A percentile compares a stretch with the other conserved stretches of the same genome.
phyloP scores from a whole-genome alignment of 2,888 invertebrate genomes.

The Diogma glabrata region DNA sequence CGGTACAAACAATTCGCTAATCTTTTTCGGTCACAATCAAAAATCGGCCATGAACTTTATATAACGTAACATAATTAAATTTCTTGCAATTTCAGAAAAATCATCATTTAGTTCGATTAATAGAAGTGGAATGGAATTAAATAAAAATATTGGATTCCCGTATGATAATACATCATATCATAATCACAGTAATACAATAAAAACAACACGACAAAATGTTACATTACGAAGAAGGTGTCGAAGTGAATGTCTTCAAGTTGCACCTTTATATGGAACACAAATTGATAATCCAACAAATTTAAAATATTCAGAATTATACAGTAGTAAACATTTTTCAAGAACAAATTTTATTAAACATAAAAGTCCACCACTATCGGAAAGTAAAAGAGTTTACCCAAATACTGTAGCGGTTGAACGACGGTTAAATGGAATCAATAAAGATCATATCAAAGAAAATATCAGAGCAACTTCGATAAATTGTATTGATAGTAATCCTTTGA shows the following conservation, averaged over 20 bases:
- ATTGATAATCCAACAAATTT: background rate
- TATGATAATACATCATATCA: conserved; percentile 3
- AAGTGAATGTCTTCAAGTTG: conserved; percentile 10
- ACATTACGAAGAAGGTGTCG: conserved; percentile 11
- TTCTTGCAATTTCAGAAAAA: too few species aligned
- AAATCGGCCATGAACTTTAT: too few species aligned
- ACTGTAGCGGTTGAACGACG: background rate
- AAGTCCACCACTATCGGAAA: conserved; percentile 4
- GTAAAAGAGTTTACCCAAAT: background rate
- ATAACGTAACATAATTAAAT: too few species aligned
- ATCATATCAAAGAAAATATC: conserved; percentile 8
- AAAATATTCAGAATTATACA: background rate
- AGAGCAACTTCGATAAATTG: background rate
- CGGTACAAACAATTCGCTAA: too few species aligned
- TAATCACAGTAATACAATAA: background rate
- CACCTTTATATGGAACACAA: background rate
- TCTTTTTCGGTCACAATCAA: too few species aligned
- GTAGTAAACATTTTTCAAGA: background rate
- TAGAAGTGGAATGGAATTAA: conserved; percentile 5
- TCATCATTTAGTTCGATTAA: too few species aligned
- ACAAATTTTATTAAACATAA: background rate
- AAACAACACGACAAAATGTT: conserved; percentile 8
- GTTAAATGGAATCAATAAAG: background rate
- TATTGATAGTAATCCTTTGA: background rate
- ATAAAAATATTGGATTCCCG: conserved; percentile 1